phyloP scores from a whole-genome alignment of 2,888 invertebrate genomes.

The Zhengitettix transpicula region DNA sequence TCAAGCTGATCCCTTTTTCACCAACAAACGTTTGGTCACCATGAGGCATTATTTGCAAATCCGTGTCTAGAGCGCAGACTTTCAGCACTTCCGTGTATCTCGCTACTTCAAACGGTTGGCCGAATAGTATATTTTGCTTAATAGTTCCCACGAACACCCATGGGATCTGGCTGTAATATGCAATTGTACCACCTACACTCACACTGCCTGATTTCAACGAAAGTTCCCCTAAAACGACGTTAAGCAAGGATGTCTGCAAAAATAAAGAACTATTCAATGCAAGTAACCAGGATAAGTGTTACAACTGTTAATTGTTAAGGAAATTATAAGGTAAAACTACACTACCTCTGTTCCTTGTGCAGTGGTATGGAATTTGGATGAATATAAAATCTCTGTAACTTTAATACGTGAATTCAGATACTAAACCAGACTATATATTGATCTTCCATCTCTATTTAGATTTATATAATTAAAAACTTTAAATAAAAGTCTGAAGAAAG shows the following conservation, averaged over 20 bases:
- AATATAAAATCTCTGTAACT: too few relatives aligned
- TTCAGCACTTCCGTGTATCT: conserved; percentile 34
- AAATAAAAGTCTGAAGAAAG: too few relatives aligned
- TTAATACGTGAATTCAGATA: too few relatives aligned
- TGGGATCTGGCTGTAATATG: conserved; percentile 62
- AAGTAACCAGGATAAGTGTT: too few relatives aligned
- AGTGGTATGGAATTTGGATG: too few relatives aligned
- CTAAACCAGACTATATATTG: too few relatives aligned
- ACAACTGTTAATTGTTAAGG: too few relatives aligned
- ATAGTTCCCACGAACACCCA: conserved; percentile 59
- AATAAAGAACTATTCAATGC: background rate
- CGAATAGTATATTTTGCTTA: conserved; percentile 65
- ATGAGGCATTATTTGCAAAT: conserved; percentile 49
- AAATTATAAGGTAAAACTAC: too few relatives aligned
- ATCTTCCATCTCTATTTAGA: too few relatives aligned
- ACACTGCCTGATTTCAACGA: conserved; percentile 40
- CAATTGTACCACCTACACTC: conserved; percentile 39
- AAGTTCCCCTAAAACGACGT: conserved; percentile 60
- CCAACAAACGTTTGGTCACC: conserved; percentile 62
- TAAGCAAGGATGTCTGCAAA: conserved; percentile 37
- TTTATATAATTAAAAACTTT: too few relatives aligned
- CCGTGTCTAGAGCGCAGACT: conserved; percentile 44
- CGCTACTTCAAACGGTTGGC: conserved; percentile 37
- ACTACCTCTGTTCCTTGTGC: too few relatives aligned
- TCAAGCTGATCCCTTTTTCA: conserved; percentile 56